Evolutionary conservation across 2,888 invertebrate genomes (phyloP).

Genomic region (Platerodrilus igneus): DNA sequence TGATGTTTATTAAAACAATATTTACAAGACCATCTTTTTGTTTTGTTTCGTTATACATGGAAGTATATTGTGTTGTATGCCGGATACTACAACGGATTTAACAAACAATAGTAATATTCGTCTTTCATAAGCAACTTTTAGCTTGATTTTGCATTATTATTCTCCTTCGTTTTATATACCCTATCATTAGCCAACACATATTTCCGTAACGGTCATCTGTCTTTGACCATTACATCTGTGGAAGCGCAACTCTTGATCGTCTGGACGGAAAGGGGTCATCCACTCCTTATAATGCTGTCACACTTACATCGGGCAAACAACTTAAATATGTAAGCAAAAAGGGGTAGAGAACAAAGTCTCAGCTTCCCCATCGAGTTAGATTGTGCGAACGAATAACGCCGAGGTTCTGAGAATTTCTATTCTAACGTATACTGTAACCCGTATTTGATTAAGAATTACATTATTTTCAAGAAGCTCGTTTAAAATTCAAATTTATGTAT

Average conservation of each 20-base stretch:
- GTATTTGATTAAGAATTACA: conserved; percentile 25
- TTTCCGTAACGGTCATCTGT: conserved; percentile 27
- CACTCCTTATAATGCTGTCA: no score
- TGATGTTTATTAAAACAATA: no score
- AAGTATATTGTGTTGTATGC: no score
- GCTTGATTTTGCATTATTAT: no score
- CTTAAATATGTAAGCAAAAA: conserved; percentile 28
- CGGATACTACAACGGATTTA: no score
- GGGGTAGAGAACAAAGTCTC: conserved; percentile 28
- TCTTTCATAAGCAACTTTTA: no score
- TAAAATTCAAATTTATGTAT: no score
- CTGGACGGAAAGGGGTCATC: conserved; percentile 23
- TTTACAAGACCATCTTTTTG: no score
- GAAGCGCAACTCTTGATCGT: conserved; percentile 13
- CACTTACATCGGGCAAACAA: conserved; percentile 25
- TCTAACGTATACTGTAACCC: conserved; percentile 25
- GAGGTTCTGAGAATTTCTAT: conserved; percentile 24
- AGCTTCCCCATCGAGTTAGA: conserved; percentile 21
- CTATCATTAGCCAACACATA: conserved; percentile 18
- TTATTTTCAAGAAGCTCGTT: no score
- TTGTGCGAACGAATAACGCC: conserved; percentile 27
- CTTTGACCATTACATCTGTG: conserved; percentile 24
- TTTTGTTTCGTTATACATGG: no score
- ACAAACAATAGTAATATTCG: no score
- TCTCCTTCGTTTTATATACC: no score